These are phyloP conservation scores for Trichosurus vulpecula DNA, from an alignment of 2,797 vertebrate species.

Conservation along the genomic window DNA sequence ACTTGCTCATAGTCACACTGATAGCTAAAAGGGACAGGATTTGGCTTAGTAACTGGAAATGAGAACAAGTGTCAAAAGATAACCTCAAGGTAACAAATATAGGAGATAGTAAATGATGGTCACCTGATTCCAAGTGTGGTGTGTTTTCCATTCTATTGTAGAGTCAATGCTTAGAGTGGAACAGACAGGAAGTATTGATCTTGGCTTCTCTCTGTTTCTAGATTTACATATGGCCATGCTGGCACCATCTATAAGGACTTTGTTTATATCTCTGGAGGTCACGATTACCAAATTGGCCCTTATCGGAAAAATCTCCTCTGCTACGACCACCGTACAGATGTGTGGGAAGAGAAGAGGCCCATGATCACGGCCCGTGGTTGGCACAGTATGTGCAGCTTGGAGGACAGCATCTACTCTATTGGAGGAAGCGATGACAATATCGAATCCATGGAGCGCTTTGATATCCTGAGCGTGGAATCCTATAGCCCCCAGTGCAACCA, in stretches of 20 bases:
- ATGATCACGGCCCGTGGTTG: conserved; percentile 94
- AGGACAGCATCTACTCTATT: conserved; percentile 91
- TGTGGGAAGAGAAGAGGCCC: conserved; percentile 90
- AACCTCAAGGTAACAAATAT: not conserved
- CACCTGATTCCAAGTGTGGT: not conserved
- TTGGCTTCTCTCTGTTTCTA: conserved; percentile 70
- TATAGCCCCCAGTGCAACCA: conserved; percentile 92
- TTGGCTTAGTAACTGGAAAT: not conserved
- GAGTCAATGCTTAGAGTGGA: not conserved
- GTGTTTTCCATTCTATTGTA: not conserved
- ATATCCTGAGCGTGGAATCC: conserved; percentile 93
- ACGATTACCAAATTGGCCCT: conserved; percentile 95
- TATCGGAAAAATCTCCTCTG: conserved; percentile 94
- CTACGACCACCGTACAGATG: conserved; percentile 87
- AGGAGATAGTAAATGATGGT: not conserved
- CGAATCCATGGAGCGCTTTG: conserved; percentile 94
- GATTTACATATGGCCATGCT: conserved; percentile 95
- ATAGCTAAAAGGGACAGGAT: not conserved
- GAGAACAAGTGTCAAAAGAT: not conserved
- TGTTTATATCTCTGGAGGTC: conserved; percentile 96
- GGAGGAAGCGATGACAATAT: conserved; percentile 94
- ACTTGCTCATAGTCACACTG: not conserved
- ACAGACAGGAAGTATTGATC: not conserved
- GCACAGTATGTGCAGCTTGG: conserved; percentile 96
- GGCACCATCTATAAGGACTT: conserved; percentile 92